Base-by-base conservation (phyloP, 2,113 vertebrate genomes). In the Caretta caretta region DNA sequence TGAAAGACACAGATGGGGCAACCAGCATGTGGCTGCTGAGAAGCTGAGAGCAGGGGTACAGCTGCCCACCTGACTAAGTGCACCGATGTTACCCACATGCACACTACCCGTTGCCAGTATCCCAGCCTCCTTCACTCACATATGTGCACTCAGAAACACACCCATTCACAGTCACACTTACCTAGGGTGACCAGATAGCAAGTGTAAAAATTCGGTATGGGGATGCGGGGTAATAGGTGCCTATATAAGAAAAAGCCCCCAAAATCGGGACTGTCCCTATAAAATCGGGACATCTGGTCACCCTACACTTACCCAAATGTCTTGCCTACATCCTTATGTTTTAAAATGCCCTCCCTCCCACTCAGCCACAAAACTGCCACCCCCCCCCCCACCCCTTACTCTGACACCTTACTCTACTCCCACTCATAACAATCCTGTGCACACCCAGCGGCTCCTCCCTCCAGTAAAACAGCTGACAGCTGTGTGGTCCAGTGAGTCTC, bases 61-160 rank as follows among this genome's bases (percentile, higher is more conserved):
- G 42, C 75, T 78, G 42, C 25, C 75, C 22, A 42, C 12, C 11
- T 76, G 10, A 2, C 38, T 76, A 24, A 76, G 72, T 25, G 7
- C 62, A 65, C 16, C 8, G 6, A 65, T 65, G 19, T 65, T 65
- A 65, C 16, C 8, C 62, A 10, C 0, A 1, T 25, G 3, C 14
- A 2, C 5, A 4, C 38, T 8, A 17, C 19, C 46, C 35, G 62
- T 22, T 38, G 65, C n/a, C 83, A 22, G 42, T 62, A 8, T 13
- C 87, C 62, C 4, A 59, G 7, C 29, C 0, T 1, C 19, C 0
- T 1, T 10, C 81, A 11, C 56, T 1, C 10, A 0, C 0, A 46
- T n/a, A 9, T 22, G n/a, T 24, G 72, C 72, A 25, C 62, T 14
- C 62, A 69, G 35, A 76, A 46, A 27, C 72, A 46, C 24, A 11